Percentiles rank a stretch among this genome's conserved stretches.
These are phyloP conservation scores for Hozukius guyotensis DNA, from an alignment of 2,797 vertebrate genomes.

Conservation along the genomic window DNA sequence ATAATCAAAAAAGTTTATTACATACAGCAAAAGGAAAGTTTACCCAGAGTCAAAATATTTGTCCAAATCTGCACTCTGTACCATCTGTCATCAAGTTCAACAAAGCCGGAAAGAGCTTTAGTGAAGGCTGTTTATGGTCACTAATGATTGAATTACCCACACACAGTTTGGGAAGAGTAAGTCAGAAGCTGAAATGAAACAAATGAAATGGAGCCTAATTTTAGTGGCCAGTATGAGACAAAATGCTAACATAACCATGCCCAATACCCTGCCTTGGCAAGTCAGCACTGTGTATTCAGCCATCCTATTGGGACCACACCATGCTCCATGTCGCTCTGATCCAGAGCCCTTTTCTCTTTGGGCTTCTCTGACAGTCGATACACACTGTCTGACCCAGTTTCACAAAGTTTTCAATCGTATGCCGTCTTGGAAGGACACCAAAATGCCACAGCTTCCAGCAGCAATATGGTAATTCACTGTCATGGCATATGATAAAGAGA, in stretches of 20 bases:
- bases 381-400: slow-evolving; percentile 57
- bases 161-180: slow-evolving; percentile 8
- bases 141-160: slow-evolving; percentile 34
- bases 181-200: slow-evolving; percentile 28
- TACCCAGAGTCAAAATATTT: not conserved
- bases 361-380: slow-evolving; percentile 42
- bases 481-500: slow-evolving; percentile 48
- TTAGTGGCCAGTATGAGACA: slow-evolving; percentile 18
- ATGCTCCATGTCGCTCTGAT: slow-evolving; percentile 28
- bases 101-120: not conserved
- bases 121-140: slow-evolving; percentile 12
- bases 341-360: slow-evolving; percentile 24
- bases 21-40: not conserved
- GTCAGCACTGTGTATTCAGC: slow-evolving; percentile 34
- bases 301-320: slow-evolving; percentile 32
- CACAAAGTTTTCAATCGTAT: slow-evolving; percentile 54
- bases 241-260: slow-evolving; percentile 14
- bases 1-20: not conserved
- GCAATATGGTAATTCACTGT: slow-evolving; percentile 56
- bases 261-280: slow-evolving; percentile 34
- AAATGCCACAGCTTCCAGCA: slow-evolving; percentile 37
- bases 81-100: slow-evolving; percentile 25
- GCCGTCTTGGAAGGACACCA: slow-evolving; percentile 54
- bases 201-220: slow-evolving; percentile 28
- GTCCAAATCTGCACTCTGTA: not conserved